Evolutionary conservation across 2,113 vertebrate genomes (phyloP).

Genomic region (Rhinoptilus africanus): DNA sequence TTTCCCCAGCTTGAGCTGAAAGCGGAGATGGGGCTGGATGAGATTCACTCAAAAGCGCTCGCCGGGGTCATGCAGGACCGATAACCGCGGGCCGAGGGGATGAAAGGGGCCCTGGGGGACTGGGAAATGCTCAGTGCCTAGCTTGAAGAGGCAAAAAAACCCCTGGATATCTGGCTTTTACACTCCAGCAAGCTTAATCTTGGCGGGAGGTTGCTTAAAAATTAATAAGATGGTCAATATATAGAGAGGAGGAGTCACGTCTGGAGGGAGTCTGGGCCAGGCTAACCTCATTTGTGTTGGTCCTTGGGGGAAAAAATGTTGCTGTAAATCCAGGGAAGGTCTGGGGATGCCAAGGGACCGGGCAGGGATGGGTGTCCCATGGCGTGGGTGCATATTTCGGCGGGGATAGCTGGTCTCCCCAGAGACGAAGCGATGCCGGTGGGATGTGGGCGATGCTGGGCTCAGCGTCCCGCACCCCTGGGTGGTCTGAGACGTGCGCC

Average conservation of each 20-base stretch:
- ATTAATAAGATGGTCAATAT: neutral
- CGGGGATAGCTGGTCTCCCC: neutral
- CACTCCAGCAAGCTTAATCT: neutral
- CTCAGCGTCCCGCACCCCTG: neutral
- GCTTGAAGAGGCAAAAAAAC: neutral
- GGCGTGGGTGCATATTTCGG: fast-evolving
- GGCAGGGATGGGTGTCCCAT: neutral
- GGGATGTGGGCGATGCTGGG: neutral
- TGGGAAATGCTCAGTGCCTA: neutral
- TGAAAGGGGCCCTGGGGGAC: neutral
- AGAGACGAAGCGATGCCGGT: neutral
- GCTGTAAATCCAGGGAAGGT: neutral
- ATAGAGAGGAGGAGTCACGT: neutral
- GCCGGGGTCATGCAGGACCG: fast-evolving
- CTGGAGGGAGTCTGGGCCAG: neutral
- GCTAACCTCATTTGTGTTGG: neutral
- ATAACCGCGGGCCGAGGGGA: neutral
- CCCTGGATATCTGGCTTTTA: neutral
- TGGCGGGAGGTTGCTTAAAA: neutral
- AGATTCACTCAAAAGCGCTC: neutral
- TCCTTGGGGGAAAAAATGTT: neutral
- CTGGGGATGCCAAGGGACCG: neutral
- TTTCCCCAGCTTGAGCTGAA: neutral
- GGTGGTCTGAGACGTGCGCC: fast-evolving
- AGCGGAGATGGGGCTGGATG: neutral